phyloP scores from a whole-genome alignment of 2,113 vertebrate genomes.

The Mugil cephalus region DNA sequence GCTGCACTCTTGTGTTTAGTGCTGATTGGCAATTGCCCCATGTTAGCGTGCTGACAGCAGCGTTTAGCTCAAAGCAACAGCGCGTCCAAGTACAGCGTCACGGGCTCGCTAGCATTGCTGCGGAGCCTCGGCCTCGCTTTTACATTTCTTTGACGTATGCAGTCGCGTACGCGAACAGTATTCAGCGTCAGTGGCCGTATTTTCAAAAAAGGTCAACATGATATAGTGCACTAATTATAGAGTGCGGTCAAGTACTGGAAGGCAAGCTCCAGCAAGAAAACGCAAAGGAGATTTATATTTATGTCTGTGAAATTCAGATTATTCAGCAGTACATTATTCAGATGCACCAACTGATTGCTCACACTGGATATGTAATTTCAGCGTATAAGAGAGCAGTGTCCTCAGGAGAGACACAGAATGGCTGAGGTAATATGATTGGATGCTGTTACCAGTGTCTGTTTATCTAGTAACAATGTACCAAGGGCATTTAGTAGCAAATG shows the following conservation, averaged over 20 bases:
- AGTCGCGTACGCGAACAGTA: too few relatives aligned
- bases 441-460: slow-evolving; percentile 82
- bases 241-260: too few relatives aligned
- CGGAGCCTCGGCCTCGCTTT: too few relatives aligned
- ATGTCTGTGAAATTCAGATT: not conserved
- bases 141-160: too few relatives aligned
- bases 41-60: too few relatives aligned
- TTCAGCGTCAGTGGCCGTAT: too few relatives aligned
- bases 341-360: slow-evolving; percentile 44
- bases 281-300: slow-evolving; percentile 2
- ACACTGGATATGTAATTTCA: slow-evolving; percentile 58
- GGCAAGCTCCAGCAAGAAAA: not conserved
- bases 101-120: too few relatives aligned
- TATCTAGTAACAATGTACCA: slow-evolving; percentile 88
- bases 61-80: too few relatives aligned
- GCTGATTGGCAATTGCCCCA: not conserved
- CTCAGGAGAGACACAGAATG: slow-evolving; percentile 69
- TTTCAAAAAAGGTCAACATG: too few relatives aligned
- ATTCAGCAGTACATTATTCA: slow-evolving; percentile 6
- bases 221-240: too few relatives aligned
- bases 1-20: not conserved
- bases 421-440: slow-evolving; percentile 79
- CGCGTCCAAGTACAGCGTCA: too few relatives aligned
- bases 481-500: slow-evolving; percentile 85
- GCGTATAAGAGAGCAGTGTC: slow-evolving; percentile 59